Base-by-base conservation (phyloP, 1,140 invertebrate genomes). In the Cydia splendana region DNA sequence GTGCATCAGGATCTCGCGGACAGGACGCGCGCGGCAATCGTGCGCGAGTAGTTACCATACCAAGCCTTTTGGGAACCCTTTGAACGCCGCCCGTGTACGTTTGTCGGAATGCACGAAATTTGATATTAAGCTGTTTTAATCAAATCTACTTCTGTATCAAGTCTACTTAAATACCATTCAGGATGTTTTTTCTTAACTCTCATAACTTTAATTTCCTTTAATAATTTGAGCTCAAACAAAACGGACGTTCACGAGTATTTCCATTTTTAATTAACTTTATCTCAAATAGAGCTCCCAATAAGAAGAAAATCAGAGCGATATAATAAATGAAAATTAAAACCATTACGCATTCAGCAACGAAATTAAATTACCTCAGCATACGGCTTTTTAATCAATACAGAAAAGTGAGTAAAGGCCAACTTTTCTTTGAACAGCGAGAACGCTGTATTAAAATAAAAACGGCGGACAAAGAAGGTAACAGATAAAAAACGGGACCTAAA, bases 401-500 rank as follows among this genome's bases (percentile, higher is more conserved):
- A 65, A 77, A 81, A 62, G 53, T 57, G 48, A 57, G n/a, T 57
- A 51, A 53, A 53, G 5, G 53, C 15, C 53, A 24, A 62, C 57
- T 62, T 24, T 62, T 24, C 57, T 57, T 57, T 57, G 53, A 57
- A 57, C 38, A 42, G 38, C 53, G 20, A 62, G 18, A 24, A 20
- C 57, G 57, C 0, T 24, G 57, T 62, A 62, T 62, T 62, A 24
- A 62, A 62, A 62, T 62, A 24, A 62, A 76, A 78, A 78, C 77
- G 75, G 77, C 73, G 78, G 79, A 77, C 75, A 76, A 48, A 75
- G 71, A 76, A 79, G 81, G 80, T 82, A 80, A 82, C 80, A 82
- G 81, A 82, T 82, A 81, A 82, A 82, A 82, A 81, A 74, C 78
- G 76, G 80, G 78, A 45, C 38, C 34, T 83, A 80, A 83, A 83